phyloP scores from a whole-genome alignment of 2,797 vertebrate species.

The Toxotes lorentzi region DNA sequence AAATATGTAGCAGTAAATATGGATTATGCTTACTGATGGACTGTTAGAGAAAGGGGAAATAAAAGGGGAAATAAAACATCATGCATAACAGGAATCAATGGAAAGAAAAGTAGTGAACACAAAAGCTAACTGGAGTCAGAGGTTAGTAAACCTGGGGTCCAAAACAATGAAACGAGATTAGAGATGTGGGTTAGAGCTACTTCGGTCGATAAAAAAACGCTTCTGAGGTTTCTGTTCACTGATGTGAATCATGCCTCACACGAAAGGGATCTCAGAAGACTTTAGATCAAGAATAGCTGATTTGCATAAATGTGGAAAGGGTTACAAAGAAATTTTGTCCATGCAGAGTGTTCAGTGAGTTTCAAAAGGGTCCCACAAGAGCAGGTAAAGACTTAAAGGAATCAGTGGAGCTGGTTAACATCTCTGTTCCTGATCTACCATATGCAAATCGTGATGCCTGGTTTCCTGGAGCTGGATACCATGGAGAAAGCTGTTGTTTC shows the following conservation, averaged over 20 bases:
- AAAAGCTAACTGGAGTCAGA: background rate
- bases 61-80: conserved; percentile 8
- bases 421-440: no score
- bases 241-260: no score
- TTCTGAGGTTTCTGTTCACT: no score
- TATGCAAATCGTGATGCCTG: no score
- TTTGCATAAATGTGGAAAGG: no score
- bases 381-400: no score
- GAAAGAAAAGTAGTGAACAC: background rate
- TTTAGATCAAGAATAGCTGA: no score
- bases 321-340: background rate
- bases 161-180: background rate
- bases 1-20: conserved; percentile 37
- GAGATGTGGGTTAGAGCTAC: background rate
- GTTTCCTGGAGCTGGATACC: no score
- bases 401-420: no score
- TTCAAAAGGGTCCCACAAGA: no score
- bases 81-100: background rate
- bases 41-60: conserved; percentile 10
- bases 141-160: background rate
- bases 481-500: no score
- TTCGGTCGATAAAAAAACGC: background rate
- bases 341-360: background rate
- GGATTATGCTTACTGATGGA: conserved; percentile 13
- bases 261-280: no score